Percentiles rank a stretch among this genome's conserved stretches.
These are phyloP conservation scores for Sebastes matsubarae DNA, from an alignment of 2,797 vertebrate genomes.

Conservation along the genomic window DNA sequence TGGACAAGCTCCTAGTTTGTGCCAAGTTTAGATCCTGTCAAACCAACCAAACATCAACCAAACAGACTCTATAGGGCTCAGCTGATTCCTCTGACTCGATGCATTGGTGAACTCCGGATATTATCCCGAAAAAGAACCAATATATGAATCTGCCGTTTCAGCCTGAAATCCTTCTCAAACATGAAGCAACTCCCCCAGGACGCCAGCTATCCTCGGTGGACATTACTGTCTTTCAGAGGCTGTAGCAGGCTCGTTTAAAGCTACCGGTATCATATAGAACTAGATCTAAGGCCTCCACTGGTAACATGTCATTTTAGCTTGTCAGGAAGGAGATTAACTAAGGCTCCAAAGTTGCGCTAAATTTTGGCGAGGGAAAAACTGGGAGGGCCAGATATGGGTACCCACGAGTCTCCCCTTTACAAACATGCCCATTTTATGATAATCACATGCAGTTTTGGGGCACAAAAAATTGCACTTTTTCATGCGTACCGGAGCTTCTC, in stretches of 20 bases:
- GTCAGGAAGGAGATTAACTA: background rate
- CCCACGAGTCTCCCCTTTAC: no score
- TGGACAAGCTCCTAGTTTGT: background rate
- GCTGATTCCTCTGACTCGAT: background rate
- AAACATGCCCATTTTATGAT: no score
- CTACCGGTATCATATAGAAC: background rate
- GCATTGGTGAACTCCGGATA: background rate
- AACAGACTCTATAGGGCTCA: background rate
- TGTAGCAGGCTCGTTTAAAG: background rate
- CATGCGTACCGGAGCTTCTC: no score
- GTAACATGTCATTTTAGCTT: rapidly evolving
- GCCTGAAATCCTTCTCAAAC: no score
- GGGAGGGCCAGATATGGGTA: no score
- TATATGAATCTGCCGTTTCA: no score
- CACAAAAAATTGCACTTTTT: no score
- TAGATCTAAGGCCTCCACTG: background rate
- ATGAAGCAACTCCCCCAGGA: background rate
- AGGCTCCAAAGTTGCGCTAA: rapidly evolving
- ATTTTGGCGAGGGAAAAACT: no score
- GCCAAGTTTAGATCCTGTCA: background rate
- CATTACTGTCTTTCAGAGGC: background rate
- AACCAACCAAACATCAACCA: background rate
- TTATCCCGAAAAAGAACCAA: background rate
- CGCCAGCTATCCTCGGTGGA: background rate
- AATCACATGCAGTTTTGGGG: no score